Evolutionary conservation across 1,140 invertebrate genomes (phyloP).

Genomic region (Bombus terrestris): DNA sequence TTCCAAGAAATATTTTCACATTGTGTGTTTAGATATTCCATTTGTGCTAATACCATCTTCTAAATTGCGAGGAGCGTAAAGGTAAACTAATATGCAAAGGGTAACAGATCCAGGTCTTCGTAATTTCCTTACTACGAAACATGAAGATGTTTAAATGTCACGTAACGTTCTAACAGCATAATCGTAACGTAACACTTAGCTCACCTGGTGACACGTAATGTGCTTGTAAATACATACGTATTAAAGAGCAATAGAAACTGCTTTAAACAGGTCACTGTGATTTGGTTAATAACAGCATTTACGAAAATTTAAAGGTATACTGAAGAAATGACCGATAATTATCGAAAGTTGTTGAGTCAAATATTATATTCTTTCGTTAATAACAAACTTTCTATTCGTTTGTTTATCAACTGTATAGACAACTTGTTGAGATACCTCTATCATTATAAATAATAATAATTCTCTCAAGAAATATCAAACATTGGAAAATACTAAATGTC

Average conservation of each 20-base stretch:
- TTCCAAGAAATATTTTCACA: not conserved
- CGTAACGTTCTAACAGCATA: not conserved
- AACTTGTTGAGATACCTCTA: not conserved
- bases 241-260: not conserved
- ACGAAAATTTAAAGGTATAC: not conserved
- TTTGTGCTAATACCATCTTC: no score
- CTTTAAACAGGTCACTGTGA: not conserved
- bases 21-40: no score
- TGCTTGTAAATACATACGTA: not conserved
- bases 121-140: not conserved
- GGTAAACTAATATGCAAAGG: not conserved
- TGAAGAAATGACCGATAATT: not conserved
- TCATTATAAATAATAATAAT: not conserved
- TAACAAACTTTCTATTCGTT: not conserved
- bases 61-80: no score
- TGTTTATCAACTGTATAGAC: not conserved
- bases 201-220: not conserved
- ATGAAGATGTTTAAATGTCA: not conserved
- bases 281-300: constrained; percentile 10
- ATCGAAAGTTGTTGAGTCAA: not conserved
- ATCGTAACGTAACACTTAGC: not conserved
- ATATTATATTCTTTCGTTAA: not conserved
- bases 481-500: not conserved
- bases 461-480: not conserved
- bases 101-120: not conserved